These are phyloP conservation scores for Loripinus fragilis DNA, from an alignment of 2,888 invertebrate species.

Conservation along the genomic window DNA sequence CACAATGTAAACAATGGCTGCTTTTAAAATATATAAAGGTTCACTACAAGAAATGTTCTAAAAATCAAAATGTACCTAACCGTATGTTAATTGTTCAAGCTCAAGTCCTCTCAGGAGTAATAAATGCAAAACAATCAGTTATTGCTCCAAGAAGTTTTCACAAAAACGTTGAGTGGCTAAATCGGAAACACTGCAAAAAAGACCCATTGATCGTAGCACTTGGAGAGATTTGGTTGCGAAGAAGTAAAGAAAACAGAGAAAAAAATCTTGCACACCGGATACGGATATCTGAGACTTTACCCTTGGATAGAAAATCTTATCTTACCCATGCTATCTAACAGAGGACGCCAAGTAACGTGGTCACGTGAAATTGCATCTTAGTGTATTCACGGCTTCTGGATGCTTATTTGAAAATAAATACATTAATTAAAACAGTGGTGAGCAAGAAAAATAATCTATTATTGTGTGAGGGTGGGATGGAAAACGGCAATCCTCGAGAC, in stretches of 20 bases:
- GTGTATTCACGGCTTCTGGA: too few relatives aligned
- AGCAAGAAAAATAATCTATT: too few relatives aligned
- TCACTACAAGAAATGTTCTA: constrained; percentile 24
- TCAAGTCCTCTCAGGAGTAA: constrained; percentile 41
- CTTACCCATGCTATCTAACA: background rate
- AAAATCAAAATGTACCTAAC: constrained; percentile 8
- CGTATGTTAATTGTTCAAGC: constrained; percentile 34
- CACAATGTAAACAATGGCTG: constrained; percentile 35
- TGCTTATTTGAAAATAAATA: too few relatives aligned
- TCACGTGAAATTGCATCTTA: too few relatives aligned
- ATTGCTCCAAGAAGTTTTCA: constrained; percentile 52
- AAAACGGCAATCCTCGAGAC: too few relatives aligned
- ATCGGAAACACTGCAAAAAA: constrained; percentile 37
- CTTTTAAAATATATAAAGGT: constrained; percentile 26
- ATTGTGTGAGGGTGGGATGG: too few relatives aligned
- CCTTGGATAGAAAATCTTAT: constrained; percentile 38
- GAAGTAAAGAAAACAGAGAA: constrained; percentile 44
- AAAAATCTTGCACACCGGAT: too few relatives aligned
- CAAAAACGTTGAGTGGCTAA: constrained; percentile 43
- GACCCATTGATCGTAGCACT: constrained; percentile 46
- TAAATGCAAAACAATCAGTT: constrained; percentile 41
- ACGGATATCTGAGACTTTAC: too few relatives aligned
- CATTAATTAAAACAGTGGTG: too few relatives aligned
- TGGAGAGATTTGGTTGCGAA: constrained; percentile 52
- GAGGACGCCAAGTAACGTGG: too few relatives aligned